phyloP scores from a whole-genome alignment of 2,797 vertebrate species.

The Tenualosa thibaudeaui region DNA sequence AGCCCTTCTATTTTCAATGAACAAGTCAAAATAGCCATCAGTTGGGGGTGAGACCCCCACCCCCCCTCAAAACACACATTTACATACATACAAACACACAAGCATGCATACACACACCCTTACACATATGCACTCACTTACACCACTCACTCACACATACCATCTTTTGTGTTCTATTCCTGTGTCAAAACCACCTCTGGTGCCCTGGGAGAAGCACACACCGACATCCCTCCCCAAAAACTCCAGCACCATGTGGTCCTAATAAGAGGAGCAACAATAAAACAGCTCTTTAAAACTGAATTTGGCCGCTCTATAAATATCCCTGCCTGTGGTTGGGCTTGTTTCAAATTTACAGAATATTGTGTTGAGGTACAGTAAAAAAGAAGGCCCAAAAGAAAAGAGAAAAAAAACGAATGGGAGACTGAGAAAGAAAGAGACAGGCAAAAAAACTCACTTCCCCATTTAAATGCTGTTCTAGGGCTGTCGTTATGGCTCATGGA shows the following conservation, averaged over 20 bases:
- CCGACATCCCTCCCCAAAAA: constrained; percentile 74
- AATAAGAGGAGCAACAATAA: constrained; percentile 80
- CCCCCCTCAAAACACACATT: neutral
- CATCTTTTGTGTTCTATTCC: constrained; percentile 21
- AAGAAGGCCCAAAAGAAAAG: constrained; percentile 25
- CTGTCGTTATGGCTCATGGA: neutral
- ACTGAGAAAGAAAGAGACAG: neutral
- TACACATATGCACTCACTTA: neutral
- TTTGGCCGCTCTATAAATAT: constrained; percentile 83
- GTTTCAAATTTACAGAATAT: constrained; percentile 67
- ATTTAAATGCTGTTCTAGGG: constrained; percentile 48
- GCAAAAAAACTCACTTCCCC: constrained; percentile 62
- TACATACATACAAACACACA: neutral
- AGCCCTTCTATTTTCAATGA: neutral
- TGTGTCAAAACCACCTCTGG: constrained; percentile 34
- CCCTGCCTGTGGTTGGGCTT: constrained; percentile 72
- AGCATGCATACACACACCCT: too few relatives aligned
- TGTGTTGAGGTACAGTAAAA: constrained; percentile 39
- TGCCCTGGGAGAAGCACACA: constrained; percentile 63
- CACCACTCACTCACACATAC: neutral
- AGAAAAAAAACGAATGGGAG: neutral
- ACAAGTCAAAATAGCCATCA: constrained; percentile 9
- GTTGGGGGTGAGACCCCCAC: neutral
- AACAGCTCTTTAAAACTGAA: constrained; percentile 75
- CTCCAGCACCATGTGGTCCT: constrained; percentile 81